phyloP scores from a whole-genome alignment of 2,113 vertebrate species.

The Takifugu bimaculatus region DNA sequence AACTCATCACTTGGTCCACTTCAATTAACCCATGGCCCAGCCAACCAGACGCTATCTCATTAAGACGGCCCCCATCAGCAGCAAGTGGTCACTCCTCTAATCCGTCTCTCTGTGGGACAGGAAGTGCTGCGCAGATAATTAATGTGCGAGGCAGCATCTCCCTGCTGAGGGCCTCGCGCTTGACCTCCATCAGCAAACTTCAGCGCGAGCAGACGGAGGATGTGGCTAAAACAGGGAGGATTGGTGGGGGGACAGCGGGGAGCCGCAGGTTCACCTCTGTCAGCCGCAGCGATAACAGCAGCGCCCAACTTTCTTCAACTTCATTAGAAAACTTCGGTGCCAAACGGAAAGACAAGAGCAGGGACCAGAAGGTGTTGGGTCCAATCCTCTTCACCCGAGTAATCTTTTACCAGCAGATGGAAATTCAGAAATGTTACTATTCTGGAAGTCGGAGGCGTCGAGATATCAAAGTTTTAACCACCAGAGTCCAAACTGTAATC shows the following conservation, averaged over 20 bases:
- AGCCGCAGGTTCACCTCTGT: neutral
- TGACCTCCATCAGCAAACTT: constrained; percentile 40
- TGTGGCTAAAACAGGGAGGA: neutral
- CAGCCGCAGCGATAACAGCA: neutral
- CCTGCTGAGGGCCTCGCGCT: constrained; percentile 10
- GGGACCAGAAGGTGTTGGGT: constrained; percentile 1
- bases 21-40: constrained; percentile 51
- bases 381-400: no score
- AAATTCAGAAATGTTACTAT: no score
- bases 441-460: no score
- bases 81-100: constrained; percentile 42
- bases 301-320: constrained; percentile 14
- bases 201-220: constrained; percentile 2
- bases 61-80: constrained; percentile 23
- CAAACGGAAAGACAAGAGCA: neutral
- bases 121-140: constrained; percentile 50
- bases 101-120: constrained; percentile 42
- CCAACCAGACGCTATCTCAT: constrained; percentile 58
- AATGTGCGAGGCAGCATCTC: constrained; percentile 6
- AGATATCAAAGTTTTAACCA: no score
- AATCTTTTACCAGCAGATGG: no score
- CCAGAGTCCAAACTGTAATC: no score
- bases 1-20: constrained; percentile 16
- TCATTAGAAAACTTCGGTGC: neutral
- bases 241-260: constrained; percentile 9